Percentiles rank a stretch among this genome's conserved stretches.
Evolutionary conservation across 92 coral and sea anemone species (phyloP).

Genomic region (Muricea muricata): DNA sequence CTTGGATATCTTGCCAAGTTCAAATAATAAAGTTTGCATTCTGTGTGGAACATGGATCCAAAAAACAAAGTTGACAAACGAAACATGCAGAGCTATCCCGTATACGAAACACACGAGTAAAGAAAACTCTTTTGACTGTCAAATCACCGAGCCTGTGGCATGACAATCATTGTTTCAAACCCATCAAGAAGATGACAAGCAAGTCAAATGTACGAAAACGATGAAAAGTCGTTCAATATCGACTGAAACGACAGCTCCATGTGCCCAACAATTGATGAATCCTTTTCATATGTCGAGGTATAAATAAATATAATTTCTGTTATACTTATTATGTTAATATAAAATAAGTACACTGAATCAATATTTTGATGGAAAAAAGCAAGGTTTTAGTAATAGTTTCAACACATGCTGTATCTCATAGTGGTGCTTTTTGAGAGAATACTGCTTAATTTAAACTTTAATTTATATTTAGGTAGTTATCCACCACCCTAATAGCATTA

Average conservation of each 20-base stretch:
- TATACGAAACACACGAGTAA: neutral
- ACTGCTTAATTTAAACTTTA: neutral
- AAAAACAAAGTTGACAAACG: neutral
- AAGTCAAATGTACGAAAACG: neutral
- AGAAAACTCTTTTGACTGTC: neutral
- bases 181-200: neutral
- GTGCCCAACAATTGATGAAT: too few species aligned
- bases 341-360: too few species aligned
- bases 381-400: too few species aligned
- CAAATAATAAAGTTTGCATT: slow-evolving; percentile 16
- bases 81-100: neutral
- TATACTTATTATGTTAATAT: too few species aligned
- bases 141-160: neutral
- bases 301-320: too few species aligned
- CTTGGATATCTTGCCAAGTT: slow-evolving; percentile 18
- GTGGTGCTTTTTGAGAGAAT: too few species aligned
- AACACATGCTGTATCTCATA: neutral
- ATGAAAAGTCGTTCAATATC: neutral
- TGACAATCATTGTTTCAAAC: slow-evolving; percentile 7
- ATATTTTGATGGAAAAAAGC: too few species aligned
- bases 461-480: slow-evolving; percentile 1
- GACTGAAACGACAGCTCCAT: neutral
- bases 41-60: neutral
- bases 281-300: too few species aligned
- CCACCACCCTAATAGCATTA: slow-evolving; percentile 20